Percentiles rank a stretch among this genome's conserved stretches.
Evolutionary conservation across 2,113 vertebrate genomes (phyloP).

Genomic region (Barnardius zonarius): DNA sequence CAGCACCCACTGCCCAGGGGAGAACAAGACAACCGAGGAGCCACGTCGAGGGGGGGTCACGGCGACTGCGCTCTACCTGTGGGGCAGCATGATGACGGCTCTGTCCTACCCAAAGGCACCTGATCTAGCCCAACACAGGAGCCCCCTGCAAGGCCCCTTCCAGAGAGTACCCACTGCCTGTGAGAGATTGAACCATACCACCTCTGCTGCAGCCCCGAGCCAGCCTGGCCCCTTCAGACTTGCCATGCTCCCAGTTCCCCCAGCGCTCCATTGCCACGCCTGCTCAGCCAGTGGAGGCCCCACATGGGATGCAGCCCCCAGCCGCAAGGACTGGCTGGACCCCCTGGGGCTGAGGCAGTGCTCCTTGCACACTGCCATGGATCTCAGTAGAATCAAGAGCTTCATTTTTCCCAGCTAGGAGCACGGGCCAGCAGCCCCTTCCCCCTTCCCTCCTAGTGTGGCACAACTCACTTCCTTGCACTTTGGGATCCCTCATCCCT

Average conservation of each 20-base stretch:
- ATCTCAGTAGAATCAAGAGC: slow-evolving; percentile 73
- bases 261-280: not conserved
- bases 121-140: slow-evolving; percentile 6
- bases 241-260: not conserved
- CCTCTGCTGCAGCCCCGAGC: not conserved
- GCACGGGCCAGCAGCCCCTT: not conserved
- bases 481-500: not conserved
- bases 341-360: slow-evolving; percentile 66
- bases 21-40: slow-evolving; percentile 14
- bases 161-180: slow-evolving; percentile 64
- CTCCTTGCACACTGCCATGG: slow-evolving; percentile 67
- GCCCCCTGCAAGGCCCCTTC: slow-evolving; percentile 23
- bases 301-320: not conserved
- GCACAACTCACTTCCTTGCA: slow-evolving; percentile 38
- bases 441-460: slow-evolving; percentile 12
- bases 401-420: slow-evolving; percentile 79
- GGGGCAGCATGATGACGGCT: slow-evolving; percentile 82
- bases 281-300: not conserved
- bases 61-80: slow-evolving; percentile 77
- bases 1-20: slow-evolving; percentile 21
- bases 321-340: slow-evolving; percentile 21
- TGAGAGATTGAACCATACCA: slow-evolving; percentile 72
- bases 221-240: slow-evolving; percentile 26
- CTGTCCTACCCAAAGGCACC: slow-evolving; percentile 66
- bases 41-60: not conserved